These are phyloP conservation scores for Aythya baeri DNA, from an alignment of 2,113 vertebrate genomes.

Conservation along the genomic window DNA sequence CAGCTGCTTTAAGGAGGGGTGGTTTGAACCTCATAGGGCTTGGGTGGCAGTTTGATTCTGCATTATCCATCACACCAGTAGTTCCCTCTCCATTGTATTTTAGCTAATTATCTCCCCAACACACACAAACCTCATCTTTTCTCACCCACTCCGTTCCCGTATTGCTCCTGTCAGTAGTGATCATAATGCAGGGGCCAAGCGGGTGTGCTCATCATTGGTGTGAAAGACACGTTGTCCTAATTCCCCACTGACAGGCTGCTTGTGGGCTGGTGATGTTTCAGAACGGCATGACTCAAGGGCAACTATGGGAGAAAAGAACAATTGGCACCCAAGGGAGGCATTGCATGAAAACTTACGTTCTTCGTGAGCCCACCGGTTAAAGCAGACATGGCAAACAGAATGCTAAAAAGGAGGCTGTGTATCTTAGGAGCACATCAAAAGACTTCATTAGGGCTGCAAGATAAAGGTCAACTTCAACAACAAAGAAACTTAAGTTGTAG, in stretches of 20 bases:
- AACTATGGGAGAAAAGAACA: conserved; percentile 47
- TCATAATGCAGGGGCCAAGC: neutral
- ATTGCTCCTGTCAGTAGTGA: neutral
- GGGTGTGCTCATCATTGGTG: neutral
- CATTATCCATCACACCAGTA: neutral
- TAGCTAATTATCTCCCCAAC: conserved; percentile 22
- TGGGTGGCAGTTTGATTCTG: neutral
- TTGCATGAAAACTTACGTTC: neutral
- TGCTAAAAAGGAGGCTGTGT: neutral
- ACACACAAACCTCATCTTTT: neutral
- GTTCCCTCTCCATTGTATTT: neutral
- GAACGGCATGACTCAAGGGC: conserved; percentile 42
- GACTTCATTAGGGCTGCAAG: conserved; percentile 23
- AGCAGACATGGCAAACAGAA: neutral
- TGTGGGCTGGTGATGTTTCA: conserved; percentile 1
- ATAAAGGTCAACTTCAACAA: conserved; percentile 42
- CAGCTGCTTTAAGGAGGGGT: conserved; percentile 6
- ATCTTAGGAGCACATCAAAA: conserved; percentile 29
- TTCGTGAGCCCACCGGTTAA: neutral
- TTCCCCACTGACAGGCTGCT: conserved; percentile 37
- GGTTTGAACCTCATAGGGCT: conserved; percentile 16
- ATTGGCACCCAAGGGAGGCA: conserved; percentile 34
- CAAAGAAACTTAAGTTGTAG: neutral
- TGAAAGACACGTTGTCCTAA: conserved; percentile 25
- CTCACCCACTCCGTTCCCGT: neutral